phyloP scores from a whole-genome alignment of 2,797 vertebrate species.

The Iguana delicatissima region DNA sequence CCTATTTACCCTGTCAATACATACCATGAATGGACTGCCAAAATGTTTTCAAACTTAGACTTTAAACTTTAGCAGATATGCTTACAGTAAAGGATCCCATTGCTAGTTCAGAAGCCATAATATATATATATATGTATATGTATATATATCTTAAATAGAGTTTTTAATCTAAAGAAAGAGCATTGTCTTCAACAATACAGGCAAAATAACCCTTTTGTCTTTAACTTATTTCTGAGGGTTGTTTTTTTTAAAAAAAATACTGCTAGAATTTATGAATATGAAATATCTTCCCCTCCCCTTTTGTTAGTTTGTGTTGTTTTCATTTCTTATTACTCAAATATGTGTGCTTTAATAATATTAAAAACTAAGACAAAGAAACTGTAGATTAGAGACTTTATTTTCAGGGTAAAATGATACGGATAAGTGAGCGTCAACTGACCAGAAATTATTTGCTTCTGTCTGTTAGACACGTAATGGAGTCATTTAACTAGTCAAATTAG shows the following conservation, averaged over 20 bases:
- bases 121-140: not conserved
- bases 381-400: slow-evolving; percentile 92
- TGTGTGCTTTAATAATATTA: slow-evolving; percentile 83
- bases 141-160: not conserved
- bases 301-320: slow-evolving; percentile 74
- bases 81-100: slow-evolving; percentile 35
- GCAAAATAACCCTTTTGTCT: slow-evolving; percentile 52
- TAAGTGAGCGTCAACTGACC: slow-evolving; percentile 99
- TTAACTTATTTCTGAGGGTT: slow-evolving; percentile 49
- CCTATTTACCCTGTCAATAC: slow-evolving; percentile 71
- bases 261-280: not conserved
- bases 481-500: slow-evolving; percentile 99
- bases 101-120: slow-evolving; percentile 37
- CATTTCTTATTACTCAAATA: slow-evolving; percentile 77
- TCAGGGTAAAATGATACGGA: slow-evolving; percentile 96
- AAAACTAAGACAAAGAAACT: slow-evolving; percentile 87
- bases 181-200: slow-evolving; percentile 52
- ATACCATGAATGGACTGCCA: slow-evolving; percentile 66
- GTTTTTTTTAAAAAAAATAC: slow-evolving; percentile 6
- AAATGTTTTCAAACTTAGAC: slow-evolving; percentile 74
- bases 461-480: slow-evolving; percentile 99
- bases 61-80: slow-evolving; percentile 59
- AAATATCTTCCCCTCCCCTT: slow-evolving; percentile 52
- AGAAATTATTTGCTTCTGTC: slow-evolving; percentile 99
- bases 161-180: slow-evolving; percentile 37